These are phyloP conservation scores for Amblyteles armatorius DNA, from an alignment of 2,888 invertebrate species.

Conservation along the genomic window DNA sequence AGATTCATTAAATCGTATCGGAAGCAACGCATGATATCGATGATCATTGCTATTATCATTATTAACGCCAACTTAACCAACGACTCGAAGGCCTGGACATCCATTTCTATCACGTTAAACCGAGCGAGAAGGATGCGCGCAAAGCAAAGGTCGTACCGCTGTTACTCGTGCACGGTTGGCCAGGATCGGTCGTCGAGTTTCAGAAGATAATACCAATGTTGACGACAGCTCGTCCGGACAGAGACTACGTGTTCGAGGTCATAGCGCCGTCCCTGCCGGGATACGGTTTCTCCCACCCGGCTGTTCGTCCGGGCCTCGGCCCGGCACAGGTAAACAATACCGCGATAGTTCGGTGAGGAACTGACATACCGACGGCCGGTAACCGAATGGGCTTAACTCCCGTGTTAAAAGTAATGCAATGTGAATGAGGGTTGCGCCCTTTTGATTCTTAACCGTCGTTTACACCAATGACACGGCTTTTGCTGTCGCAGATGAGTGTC, in stretches of 20 bases:
- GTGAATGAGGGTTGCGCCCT: neutral
- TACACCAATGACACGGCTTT: neutral
- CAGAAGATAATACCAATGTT: slow-evolving; percentile 90
- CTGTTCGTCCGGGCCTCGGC: slow-evolving; percentile 85
- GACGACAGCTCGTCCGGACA: slow-evolving; percentile 85
- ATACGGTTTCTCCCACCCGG: slow-evolving; percentile 88
- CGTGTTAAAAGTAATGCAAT: neutral
- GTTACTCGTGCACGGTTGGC: slow-evolving; percentile 94
- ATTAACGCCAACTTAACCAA: neutral
- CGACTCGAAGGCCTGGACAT: slow-evolving; percentile 87
- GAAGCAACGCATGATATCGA: neutral
- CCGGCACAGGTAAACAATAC: slow-evolving; percentile 74
- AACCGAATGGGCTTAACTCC: neutral
- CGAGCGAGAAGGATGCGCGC: slow-evolving; percentile 82
- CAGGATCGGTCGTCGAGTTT: slow-evolving; percentile 93
- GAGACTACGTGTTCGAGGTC: slow-evolving; percentile 89
- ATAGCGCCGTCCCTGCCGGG: slow-evolving; percentile 90
- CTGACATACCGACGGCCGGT: neutral
- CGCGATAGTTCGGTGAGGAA: neutral
- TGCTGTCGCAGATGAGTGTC: slow-evolving; percentile 80
- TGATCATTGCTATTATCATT: slow-evolving; percentile 13
- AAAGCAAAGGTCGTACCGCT: slow-evolving; percentile 88
- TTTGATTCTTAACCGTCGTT: neutral
- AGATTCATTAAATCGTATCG: neutral
- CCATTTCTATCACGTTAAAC: slow-evolving; percentile 91